These are phyloP conservation scores for Pelobates fuscus DNA, from an alignment of 2,113 vertebrate species.

Conservation along the genomic window DNA sequence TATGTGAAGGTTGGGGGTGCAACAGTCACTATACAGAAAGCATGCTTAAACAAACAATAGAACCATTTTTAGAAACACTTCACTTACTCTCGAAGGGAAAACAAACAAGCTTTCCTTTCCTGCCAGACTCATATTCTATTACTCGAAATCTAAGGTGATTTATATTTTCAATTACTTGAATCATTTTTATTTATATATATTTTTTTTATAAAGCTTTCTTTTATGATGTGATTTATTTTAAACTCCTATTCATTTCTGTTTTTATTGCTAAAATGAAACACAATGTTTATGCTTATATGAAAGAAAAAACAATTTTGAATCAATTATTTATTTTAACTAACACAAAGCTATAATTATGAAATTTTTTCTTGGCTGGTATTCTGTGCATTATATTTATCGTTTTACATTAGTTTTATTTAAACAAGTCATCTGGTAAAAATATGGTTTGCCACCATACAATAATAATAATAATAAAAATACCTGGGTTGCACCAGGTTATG, in stretches of 20 bases:
- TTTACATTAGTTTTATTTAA: no score
- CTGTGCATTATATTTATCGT: no score
- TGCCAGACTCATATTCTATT: constrained; percentile 45
- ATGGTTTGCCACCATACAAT: no score
- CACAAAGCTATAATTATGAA: neutral
- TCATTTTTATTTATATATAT: constrained; percentile 27
- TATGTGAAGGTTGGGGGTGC: no score
- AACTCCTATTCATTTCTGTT: constrained; percentile 15
- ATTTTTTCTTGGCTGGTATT: no score
- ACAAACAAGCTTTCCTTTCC: constrained; percentile 33
- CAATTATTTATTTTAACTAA: neutral
- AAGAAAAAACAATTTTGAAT: neutral
- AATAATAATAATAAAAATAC: no score
- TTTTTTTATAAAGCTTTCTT: constrained; percentile 5
- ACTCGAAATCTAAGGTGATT: constrained; percentile 30
- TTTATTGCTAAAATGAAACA: constrained; percentile 11
- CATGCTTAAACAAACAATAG: constrained; percentile 46
- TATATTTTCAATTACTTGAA: constrained; percentile 49
- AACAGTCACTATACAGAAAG: neutral
- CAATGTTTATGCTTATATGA: neutral
- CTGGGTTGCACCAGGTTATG: no score
- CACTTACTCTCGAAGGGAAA: constrained; percentile 36
- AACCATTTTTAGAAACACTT: constrained; percentile 45
- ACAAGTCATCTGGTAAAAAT: no score
- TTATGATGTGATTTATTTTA: constrained; percentile 29